phyloP scores from a whole-genome alignment of 2,797 vertebrate genomes.

The Hemibagrus guttatus region DNA sequence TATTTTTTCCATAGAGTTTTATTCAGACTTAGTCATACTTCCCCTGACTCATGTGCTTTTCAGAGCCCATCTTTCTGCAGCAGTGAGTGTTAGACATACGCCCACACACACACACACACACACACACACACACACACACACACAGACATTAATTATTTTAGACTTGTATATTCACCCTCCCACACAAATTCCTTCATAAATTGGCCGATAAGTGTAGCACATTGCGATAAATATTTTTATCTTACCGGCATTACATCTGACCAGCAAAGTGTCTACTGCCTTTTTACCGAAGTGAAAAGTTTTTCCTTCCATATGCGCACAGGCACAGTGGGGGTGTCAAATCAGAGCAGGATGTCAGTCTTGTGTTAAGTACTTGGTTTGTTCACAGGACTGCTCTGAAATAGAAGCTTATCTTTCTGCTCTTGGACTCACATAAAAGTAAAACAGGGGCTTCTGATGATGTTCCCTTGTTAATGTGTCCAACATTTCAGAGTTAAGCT shows the following conservation, averaged over 20 bases:
- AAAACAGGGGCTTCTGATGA: background rate
- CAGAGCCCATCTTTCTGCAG: slow-evolving; percentile 28
- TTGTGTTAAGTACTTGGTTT: slow-evolving; percentile 77
- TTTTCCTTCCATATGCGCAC: slow-evolving; percentile 20
- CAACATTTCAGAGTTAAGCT: slow-evolving; percentile 9
- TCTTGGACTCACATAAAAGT: background rate
- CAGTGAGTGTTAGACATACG: slow-evolving; percentile 6
- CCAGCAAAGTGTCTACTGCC: background rate
- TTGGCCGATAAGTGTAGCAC: background rate
- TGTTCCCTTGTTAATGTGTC: background rate
- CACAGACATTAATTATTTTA: slow-evolving; percentile 16
- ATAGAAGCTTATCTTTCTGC: slow-evolving; percentile 65
- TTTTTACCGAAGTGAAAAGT: slow-evolving; percentile 25
- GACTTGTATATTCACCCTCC: background rate
- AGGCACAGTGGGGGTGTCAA: slow-evolving; percentile 65
- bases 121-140: background rate
- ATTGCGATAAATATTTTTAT: background rate
- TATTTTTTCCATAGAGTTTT: slow-evolving; percentile 39
- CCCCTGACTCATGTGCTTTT: slow-evolving; percentile 45
- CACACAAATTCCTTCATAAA: slow-evolving; percentile 19
- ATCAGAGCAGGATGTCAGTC: slow-evolving; percentile 77
- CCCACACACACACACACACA: slow-evolving; percentile 21
- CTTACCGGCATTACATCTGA: slow-evolving; percentile 10
- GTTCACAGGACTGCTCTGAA: slow-evolving; percentile 80
- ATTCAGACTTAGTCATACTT: slow-evolving; percentile 44